Evolutionary conservation across 2,888 invertebrate species (phyloP).

Genomic region (Doris montereyensis): DNA sequence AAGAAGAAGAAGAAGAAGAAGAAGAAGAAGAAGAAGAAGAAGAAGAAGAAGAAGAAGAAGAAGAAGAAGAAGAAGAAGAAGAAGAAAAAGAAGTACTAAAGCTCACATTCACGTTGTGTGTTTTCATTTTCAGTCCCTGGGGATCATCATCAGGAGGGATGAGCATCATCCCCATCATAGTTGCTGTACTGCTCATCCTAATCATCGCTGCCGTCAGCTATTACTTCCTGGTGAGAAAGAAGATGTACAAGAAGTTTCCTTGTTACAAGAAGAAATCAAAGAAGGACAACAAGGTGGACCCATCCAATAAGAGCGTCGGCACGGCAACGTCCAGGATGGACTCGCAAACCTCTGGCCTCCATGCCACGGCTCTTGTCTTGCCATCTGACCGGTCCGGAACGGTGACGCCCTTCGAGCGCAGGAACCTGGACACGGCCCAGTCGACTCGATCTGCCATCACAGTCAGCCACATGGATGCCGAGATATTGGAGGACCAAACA

Average conservation of each 20-base stretch:
- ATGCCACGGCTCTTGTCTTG: not conserved
- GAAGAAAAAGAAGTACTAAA: too few relatives aligned
- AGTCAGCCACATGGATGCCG: not conserved
- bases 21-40: too few relatives aligned
- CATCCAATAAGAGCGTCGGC: not conserved
- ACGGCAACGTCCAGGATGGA: not conserved
- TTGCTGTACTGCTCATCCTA: not conserved
- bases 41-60: too few relatives aligned
- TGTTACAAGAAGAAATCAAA: not conserved
- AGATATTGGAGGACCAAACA: not conserved
- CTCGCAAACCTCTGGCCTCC: not conserved
- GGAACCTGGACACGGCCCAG: not conserved
- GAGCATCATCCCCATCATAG: not conserved
- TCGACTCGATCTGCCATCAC: not conserved
- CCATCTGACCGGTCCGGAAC: not conserved
- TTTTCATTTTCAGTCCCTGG: too few relatives aligned
- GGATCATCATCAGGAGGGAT: too few relatives aligned
- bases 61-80: too few relatives aligned
- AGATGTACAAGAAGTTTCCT: not conserved
- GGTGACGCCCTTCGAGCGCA: not conserved
- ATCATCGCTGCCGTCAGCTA: not conserved
- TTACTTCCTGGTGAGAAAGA: not conserved
- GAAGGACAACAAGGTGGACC: not conserved
- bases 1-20: too few relatives aligned
- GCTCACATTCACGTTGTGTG: too few relatives aligned